phyloP scores from a whole-genome alignment of 2,797 vertebrate species.

The Dallia pectoralis region DNA sequence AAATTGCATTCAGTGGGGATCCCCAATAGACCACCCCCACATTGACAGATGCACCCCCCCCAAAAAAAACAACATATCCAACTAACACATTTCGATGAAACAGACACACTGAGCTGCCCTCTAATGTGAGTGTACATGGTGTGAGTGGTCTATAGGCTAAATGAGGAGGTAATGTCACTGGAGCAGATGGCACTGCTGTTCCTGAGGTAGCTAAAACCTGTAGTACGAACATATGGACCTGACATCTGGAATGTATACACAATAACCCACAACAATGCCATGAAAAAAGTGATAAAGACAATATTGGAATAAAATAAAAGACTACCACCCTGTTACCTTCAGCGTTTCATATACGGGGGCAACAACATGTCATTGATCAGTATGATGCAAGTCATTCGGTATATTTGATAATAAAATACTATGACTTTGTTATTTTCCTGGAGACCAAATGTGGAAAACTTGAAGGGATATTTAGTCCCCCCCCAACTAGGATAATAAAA shows the following conservation, averaged over 20 bases:
- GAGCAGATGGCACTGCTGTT: neutral
- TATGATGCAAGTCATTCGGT: too few species aligned
- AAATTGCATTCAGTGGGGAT: neutral
- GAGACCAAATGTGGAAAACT: too few species aligned
- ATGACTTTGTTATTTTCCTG: too few species aligned
- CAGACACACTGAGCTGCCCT: neutral
- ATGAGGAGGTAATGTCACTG: neutral
- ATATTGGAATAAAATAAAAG: neutral
- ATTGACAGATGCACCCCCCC: neutral
- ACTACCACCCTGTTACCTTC: neutral
- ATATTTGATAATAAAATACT: too few species aligned
- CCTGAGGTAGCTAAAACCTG: neutral
- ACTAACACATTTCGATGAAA: neutral
- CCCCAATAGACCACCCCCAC: neutral
- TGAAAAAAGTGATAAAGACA: neutral
- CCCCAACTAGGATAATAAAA: too few species aligned
- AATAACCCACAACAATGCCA: neutral
- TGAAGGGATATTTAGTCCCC: too few species aligned
- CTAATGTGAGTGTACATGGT: neutral
- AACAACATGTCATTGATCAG: too few species aligned
- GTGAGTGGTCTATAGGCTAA: neutral
- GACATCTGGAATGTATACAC: neutral
- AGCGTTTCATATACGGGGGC: neutral
- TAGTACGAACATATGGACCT: neutral
- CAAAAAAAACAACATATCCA: neutral